Conservation (phyloP, 2,113 vertebrate genomes). For the Oryzias woworae region DNA sequence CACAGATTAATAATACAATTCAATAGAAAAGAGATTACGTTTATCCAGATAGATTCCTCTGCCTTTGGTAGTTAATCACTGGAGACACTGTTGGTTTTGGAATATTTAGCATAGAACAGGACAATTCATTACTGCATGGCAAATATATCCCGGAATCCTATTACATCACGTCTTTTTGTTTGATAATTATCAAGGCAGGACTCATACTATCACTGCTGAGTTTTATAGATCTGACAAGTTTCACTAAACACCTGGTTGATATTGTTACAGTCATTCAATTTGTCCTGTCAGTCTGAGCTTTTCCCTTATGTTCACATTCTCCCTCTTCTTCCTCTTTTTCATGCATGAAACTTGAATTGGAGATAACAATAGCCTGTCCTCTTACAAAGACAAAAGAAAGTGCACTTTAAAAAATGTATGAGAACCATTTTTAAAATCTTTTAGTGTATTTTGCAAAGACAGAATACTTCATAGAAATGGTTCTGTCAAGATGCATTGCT, state of each 20-base stretch:
- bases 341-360: conserved; percentile 11
- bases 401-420: conserved; percentile 59
- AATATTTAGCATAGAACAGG: neutral
- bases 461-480: conserved; percentile 13
- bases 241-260: conserved; percentile 27
- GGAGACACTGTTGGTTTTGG: neutral
- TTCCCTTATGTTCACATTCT: neutral
- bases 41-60: too few relatives aligned
- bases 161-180: neutral
- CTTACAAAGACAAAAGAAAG: conserved; percentile 45
- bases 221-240: conserved; percentile 47
- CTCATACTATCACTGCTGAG: conserved; percentile 25
- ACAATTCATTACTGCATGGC: neutral
- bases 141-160: neutral
- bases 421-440: conserved; percentile 42
- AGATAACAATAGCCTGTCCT: conserved; percentile 56
- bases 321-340: neutral
- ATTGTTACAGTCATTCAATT: conserved; percentile 9
- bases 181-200: conserved; percentile 35
- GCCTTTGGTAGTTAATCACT: too few relatives aligned
- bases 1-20: too few relatives aligned
- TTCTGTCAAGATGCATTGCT: conserved; percentile 16
- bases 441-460: conserved; percentile 18
- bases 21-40: too few relatives aligned
- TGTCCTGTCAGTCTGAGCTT: conserved; percentile 5